Conservation (phyloP, 2,888 invertebrate species). For the Shargacucullia verbasci region DNA sequence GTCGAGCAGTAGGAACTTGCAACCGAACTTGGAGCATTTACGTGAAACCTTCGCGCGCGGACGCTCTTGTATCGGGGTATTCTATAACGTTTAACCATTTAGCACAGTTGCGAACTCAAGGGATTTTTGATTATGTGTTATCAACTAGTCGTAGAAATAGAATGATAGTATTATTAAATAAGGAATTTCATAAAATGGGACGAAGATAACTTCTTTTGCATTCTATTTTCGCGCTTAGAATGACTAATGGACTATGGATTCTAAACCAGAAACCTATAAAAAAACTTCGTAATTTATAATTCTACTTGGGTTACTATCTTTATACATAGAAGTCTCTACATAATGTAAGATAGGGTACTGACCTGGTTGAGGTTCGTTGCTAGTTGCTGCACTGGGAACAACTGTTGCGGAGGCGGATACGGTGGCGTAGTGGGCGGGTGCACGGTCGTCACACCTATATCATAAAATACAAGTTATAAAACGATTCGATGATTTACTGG, state of each 20-base stretch:
- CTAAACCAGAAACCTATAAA: no score
- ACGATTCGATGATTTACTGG: not conserved
- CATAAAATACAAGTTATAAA: constrained; percentile 17
- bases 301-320: no score
- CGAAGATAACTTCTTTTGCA: no score
- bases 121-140: no score
- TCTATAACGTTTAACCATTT: constrained; percentile 58
- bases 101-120: constrained; percentile 6
- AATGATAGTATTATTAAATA: no score
- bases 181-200: no score
- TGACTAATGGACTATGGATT: no score
- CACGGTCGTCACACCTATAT: constrained; percentile 76
- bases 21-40: constrained; percentile 93
- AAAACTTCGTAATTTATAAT: no score
- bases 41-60: constrained; percentile 95
- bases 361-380: constrained; percentile 85
- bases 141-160: no score
- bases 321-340: no score
- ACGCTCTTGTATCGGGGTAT: constrained; percentile 92
- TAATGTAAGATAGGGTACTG: constrained; percentile 23
- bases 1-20: constrained; percentile 88
- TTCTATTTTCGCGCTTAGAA: no score
- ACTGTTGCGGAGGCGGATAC: constrained; percentile 82
- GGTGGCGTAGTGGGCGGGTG: constrained; percentile 80
- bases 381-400: constrained; percentile 86